Base-by-base conservation (phyloP, 2,888 invertebrate species). In the Trissoscelio sp. region DNA sequence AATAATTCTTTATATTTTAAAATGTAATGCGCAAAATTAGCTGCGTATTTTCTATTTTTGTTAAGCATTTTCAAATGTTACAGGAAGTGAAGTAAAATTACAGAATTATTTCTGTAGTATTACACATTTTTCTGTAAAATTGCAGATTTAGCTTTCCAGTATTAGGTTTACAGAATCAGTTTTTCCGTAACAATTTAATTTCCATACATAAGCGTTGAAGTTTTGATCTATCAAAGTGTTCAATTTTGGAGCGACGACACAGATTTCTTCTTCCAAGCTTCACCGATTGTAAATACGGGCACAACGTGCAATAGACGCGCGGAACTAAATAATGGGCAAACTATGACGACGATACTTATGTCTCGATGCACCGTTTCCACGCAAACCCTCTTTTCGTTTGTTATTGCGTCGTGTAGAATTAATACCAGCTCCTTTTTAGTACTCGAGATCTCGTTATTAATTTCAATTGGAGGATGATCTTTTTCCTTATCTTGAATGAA, bases 221-320 rank as follows among this genome's bases (percentile, higher is more conserved):
- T 6, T 55, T 11, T 34, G 22, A 62, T 55, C 2, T 7, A 64
- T 62, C 16, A 18, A 18, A 51, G 51, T 34, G 53, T 57, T 74
- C 18, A 14, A 14, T 24, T 57, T 37, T 16, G 18, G 16, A 20
- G 58, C 34, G 75, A 28, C 60, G 44, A 62, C 74, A 57, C 69
- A 74, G 64, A 75, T 70, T 70, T 77, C 46, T 81, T 75, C 72
- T 72, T 81, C 66, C 72, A 64, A 72, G 72, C 34, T 66, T 81
- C 66, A 75, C 60, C 48, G 81, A 77, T 53, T 81, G 77, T 81
- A 81, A 64, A 77, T 81, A 77, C 58, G 72, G 72, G 67, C 70
- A 81, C 53, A 55, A 51, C 22, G 72, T 81, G 77, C 77, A 81
- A 77, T 77, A 73, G 66, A 70, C 37, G 37, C 46, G 62, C 46